These are phyloP conservation scores for Carettochelys insculpta DNA, from an alignment of 2,113 vertebrate species.

Conservation along the genomic window DNA sequence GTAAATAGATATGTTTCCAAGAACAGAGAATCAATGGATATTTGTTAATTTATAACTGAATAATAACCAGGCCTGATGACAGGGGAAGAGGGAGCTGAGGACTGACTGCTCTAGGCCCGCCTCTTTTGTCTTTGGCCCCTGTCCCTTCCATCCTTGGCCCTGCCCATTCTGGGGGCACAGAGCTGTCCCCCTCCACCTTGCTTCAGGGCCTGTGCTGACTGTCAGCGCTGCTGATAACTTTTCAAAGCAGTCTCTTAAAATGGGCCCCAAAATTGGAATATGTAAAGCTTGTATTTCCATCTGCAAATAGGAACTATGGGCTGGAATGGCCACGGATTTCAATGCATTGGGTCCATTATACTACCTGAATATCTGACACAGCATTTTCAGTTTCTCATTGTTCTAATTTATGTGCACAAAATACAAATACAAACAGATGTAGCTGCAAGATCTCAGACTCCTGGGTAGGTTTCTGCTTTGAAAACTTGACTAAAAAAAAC, in stretches of 20 bases:
- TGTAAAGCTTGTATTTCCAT: background rate
- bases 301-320: background rate
- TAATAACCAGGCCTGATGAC: no score
- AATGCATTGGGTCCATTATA: background rate
- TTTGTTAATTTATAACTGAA: background rate
- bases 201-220: no score
- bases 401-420: background rate
- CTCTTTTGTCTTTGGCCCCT: no score
- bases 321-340: background rate
- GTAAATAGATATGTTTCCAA: background rate
- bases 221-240: no score
- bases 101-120: no score
- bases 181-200: no score
- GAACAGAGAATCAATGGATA: background rate
- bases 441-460: accelerated
- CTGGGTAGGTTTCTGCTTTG: background rate
- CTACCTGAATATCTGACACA: background rate
- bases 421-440: background rate
- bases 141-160: no score
- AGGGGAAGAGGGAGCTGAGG: no score
- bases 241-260: background rate
- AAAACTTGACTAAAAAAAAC: background rate
- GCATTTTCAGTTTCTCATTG: background rate
- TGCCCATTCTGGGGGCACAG: no score
- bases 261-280: background rate